Evolutionary conservation across 2,888 invertebrate species (phyloP).

Genomic region (Stenotaenia linearis): DNA sequence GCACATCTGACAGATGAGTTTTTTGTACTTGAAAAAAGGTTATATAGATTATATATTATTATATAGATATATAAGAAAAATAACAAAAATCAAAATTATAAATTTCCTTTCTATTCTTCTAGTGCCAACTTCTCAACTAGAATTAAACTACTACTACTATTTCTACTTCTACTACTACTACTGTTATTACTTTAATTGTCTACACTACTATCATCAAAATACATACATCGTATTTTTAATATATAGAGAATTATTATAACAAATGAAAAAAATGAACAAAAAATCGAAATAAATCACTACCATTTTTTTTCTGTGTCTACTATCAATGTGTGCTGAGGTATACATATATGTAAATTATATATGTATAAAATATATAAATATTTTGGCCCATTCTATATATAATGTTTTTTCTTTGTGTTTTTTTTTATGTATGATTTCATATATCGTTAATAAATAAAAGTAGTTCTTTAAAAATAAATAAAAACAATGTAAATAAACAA

Average conservation of each 20-base stretch:
- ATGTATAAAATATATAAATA: conserved; percentile 28
- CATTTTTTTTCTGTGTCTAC: conserved; percentile 31
- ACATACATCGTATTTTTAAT: not conserved
- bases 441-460: conserved; percentile 27
- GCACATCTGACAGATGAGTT: conserved; percentile 1
- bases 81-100: not conserved
- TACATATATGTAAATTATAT: conserved; percentile 30
- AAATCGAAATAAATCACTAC: conserved; percentile 6
- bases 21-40: conserved; percentile 13
- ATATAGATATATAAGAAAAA: not conserved
- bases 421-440: not conserved
- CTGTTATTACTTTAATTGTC: not conserved
- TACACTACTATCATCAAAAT: not conserved
- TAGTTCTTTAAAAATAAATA: not conserved
- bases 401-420: conserved; percentile 4
- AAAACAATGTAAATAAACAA: conserved; percentile 8
- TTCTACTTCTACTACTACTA: conserved; percentile 16
- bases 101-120: conserved; percentile 2
- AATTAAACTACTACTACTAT: not conserved
- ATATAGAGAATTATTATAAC: not conserved
- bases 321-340: conserved; percentile 30
- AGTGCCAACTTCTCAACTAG: conserved; percentile 21
- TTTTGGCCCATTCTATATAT: conserved; percentile 28
- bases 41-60: not conserved
- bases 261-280: not conserved